phyloP scores from a whole-genome alignment of 2,888 invertebrate species.

The Hartigia nigra region DNA sequence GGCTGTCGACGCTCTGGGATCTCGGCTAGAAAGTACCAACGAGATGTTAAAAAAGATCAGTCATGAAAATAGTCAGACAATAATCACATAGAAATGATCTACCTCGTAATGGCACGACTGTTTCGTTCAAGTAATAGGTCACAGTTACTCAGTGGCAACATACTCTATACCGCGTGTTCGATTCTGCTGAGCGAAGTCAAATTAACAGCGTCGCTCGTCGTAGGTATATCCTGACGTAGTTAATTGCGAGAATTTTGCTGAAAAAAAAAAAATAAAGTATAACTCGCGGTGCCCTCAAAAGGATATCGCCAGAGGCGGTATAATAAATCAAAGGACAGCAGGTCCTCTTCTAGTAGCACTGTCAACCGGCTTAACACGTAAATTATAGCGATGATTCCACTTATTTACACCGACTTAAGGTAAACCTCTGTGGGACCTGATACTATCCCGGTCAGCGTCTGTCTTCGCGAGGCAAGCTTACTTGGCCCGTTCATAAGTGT shows the following conservation, averaged over 20 bases:
- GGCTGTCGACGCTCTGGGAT: not conserved
- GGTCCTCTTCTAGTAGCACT: conserved; percentile 27
- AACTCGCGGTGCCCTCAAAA: not conserved
- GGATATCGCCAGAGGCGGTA: not conserved
- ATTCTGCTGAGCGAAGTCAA: not conserved
- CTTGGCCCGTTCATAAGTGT: conserved; percentile 25
- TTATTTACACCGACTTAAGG: conserved; percentile 58
- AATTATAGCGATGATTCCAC: conserved; percentile 28
- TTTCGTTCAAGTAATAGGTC: not conserved
- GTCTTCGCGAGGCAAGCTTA: conserved; percentile 47
- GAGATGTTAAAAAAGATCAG: not conserved
- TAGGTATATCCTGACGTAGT: not conserved
- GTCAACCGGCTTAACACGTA: conserved; percentile 30
- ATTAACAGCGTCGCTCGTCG: not conserved
- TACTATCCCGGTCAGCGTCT: conserved; percentile 59
- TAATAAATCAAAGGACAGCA: not conserved
- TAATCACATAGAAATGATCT: not conserved
- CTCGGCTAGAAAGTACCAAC: not conserved
- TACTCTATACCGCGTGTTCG: not conserved
- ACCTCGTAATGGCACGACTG: not conserved
- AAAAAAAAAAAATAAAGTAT: not conserved
- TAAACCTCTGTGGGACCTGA: conserved; percentile 54
- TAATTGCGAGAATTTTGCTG: not conserved
- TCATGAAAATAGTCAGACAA: not conserved
- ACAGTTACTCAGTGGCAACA: not conserved